Conservation (phyloP, 1,140 invertebrate species). For the Cyphomyrmex costatus region DNA sequence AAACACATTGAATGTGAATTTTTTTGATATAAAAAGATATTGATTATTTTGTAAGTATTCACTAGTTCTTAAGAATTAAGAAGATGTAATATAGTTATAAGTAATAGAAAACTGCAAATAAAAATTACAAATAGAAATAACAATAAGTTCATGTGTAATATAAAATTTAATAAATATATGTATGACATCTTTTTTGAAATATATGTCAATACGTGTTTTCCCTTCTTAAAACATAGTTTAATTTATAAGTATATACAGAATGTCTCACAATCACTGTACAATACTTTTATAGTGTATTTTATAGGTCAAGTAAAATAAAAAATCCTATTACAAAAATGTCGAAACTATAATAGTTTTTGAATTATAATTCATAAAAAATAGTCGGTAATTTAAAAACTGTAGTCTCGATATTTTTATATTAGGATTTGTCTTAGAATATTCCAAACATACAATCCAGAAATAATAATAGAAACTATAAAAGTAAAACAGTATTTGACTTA, state of each 20-base stretch:
- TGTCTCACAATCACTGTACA: no score
- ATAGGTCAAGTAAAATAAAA: no score
- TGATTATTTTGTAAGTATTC: not conserved
- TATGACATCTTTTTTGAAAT: constrained; percentile 2
- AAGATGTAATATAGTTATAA: constrained; percentile 19
- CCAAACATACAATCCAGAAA: no score
- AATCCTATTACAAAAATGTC: no score
- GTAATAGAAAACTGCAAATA: not conserved
- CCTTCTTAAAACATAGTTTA: not conserved
- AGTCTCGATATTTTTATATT: no score
- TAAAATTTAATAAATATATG: not conserved
- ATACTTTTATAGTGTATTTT: no score
- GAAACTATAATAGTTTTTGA: no score
- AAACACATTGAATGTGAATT: not conserved
- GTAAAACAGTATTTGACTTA: no score
- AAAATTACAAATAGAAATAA: constrained; percentile 15
- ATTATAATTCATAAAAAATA: no score
- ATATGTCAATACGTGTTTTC: not conserved
- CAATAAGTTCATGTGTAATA: not conserved
- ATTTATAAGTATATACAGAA: not conserved
- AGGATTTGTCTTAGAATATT: no score
- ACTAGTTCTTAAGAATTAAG: not conserved
- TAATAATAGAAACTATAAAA: no score
- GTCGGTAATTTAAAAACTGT: no score
- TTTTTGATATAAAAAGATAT: not conserved